Evolutionary conservation across 1,140 invertebrate species (phyloP).

Genomic region (Temnothorax nylanderi): DNA sequence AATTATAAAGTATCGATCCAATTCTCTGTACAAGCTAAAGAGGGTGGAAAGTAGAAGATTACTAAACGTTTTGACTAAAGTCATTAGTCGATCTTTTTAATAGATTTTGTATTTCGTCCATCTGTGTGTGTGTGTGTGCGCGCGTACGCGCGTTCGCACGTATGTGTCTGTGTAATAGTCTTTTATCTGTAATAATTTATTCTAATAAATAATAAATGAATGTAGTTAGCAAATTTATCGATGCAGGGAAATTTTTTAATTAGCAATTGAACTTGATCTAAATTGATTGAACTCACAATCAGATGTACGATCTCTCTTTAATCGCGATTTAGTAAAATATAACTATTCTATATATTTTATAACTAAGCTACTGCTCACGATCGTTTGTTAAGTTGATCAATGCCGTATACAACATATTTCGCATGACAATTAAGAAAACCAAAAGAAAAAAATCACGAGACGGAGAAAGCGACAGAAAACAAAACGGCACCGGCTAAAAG

Average conservation of each 20-base stretch:
- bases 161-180: background rate
- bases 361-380: background rate
- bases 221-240: background rate
- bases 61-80: constrained; percentile 66
- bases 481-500: constrained; percentile 38
- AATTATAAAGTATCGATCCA: constrained; percentile 75
- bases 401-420: constrained; percentile 5
- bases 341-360: background rate
- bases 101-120: background rate
- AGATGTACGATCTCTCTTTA: background rate
- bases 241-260: background rate
- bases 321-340: background rate
- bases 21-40: constrained; percentile 28
- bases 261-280: background rate
- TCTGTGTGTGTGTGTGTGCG: background rate
- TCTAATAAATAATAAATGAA: background rate
- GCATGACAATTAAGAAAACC: constrained; percentile 42
- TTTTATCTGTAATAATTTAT: background rate
- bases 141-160: background rate
- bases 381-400: constrained; percentile 7
- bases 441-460: constrained; percentile 51
- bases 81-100: constrained; percentile 56
- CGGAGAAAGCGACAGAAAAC: constrained; percentile 68
- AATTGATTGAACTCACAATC: background rate
- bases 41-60: constrained; percentile 31